These are phyloP conservation scores for Tichodroma muraria DNA, from an alignment of 2,113 vertebrate genomes.

Conservation along the genomic window DNA sequence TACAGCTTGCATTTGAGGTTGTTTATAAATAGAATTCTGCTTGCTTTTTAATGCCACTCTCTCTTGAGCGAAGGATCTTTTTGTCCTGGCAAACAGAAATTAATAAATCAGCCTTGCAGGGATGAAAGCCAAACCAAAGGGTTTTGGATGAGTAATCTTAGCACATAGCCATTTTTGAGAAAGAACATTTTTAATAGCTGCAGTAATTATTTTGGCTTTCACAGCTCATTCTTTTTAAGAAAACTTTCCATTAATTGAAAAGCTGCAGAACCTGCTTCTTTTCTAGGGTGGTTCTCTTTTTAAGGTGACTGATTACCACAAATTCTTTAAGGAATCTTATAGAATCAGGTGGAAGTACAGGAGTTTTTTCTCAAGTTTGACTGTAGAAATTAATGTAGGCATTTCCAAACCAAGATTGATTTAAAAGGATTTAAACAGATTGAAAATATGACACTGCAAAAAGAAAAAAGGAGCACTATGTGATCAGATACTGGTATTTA, in stretches of 20 bases:
- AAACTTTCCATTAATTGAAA: neutral
- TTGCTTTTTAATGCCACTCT: neutral
- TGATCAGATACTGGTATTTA: neutral
- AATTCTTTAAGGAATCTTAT: neutral
- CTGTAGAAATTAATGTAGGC: neutral
- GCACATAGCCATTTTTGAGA: neutral
- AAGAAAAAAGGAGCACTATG: neutral
- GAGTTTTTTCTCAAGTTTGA: neutral
- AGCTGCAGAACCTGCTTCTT: neutral
- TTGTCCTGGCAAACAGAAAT: slow-evolving; percentile 5
- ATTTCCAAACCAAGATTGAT: neutral
- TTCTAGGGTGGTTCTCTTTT: neutral
- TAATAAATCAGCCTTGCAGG: neutral
- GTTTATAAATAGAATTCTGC: slow-evolving; percentile 33
- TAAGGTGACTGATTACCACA: neutral
- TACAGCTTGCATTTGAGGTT: neutral
- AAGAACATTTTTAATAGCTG: neutral
- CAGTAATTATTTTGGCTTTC: neutral
- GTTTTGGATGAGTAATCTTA: neutral
- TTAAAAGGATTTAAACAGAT: neutral
- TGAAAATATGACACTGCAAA: neutral
- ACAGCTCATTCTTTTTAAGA: neutral
- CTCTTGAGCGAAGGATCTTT: neutral
- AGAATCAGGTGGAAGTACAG: neutral
- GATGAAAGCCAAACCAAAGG: neutral